Evolutionary conservation across 2,888 invertebrate genomes (phyloP).

Genomic region (Panopea generosa): DNA sequence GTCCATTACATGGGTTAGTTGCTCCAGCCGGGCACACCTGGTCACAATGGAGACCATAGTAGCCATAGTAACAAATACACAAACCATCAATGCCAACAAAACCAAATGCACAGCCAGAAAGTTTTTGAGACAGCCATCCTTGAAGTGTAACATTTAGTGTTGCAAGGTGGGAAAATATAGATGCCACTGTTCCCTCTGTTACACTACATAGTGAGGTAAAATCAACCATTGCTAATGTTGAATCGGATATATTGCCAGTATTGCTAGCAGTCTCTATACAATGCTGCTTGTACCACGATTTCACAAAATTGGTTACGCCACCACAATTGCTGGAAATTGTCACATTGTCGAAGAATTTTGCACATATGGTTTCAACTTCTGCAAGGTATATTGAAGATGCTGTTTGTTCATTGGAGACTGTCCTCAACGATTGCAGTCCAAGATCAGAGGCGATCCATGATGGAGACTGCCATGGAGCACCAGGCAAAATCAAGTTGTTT

Average conservation of each 20-base stretch:
- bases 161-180: constrained; percentile 50
- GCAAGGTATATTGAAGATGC: constrained; percentile 32
- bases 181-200: constrained; percentile 29
- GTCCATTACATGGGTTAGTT: constrained; percentile 64
- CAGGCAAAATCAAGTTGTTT: constrained; percentile 70
- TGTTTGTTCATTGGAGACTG: constrained; percentile 12
- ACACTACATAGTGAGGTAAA: constrained; percentile 56
- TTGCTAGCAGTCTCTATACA: constrained; percentile 61
- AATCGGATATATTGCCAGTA: constrained; percentile 54
- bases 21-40: constrained; percentile 69
- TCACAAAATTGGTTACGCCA: constrained; percentile 34
- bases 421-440: constrained; percentile 46
- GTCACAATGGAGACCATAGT: constrained; percentile 70
- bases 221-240: constrained; percentile 64
- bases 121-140: constrained; percentile 66
- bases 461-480: constrained; percentile 74
- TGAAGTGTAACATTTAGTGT: constrained; percentile 49
- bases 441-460: constrained; percentile 68
- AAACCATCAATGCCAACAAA: constrained; percentile 21
- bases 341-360: constrained; percentile 58
- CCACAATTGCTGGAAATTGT: constrained; percentile 53
- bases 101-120: constrained; percentile 68
- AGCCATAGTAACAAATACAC: constrained; percentile 73
- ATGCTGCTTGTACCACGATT: constrained; percentile 63
- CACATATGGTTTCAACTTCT: constrained; percentile 44